These are phyloP conservation scores for Mareca strepera DNA, from an alignment of 2,797 vertebrate genomes.

Conservation along the genomic window DNA sequence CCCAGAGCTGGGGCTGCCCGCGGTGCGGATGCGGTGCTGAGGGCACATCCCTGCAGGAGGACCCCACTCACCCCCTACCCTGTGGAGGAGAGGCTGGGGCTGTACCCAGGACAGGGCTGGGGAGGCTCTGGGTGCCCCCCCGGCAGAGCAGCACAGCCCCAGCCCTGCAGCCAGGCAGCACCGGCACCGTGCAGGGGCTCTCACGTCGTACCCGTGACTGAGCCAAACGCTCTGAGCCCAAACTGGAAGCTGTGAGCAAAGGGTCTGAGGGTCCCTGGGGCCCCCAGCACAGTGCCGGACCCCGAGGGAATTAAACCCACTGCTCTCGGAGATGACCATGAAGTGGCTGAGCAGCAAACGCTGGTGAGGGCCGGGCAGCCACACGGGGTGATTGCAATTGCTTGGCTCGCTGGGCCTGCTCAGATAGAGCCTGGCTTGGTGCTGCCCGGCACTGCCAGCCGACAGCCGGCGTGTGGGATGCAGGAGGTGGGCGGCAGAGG, in stretches of 20 bases:
- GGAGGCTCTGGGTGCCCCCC: not conserved
- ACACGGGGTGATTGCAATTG: rapidly evolving
- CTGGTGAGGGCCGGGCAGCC: not conserved
- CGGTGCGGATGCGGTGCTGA: not conserved
- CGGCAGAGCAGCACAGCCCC: rapidly evolving
- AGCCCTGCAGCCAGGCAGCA: not conserved
- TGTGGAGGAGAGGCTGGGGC: rapidly evolving
- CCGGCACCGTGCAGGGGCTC: rapidly evolving
- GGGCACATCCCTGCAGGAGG: not conserved
- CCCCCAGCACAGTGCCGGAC: rapidly evolving
- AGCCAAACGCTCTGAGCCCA: rapidly evolving
- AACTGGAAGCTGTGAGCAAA: rapidly evolving
- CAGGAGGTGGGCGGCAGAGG: rapidly evolving
- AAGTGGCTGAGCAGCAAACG: rapidly evolving
- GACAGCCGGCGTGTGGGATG: rapidly evolving
- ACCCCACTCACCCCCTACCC: not conserved
- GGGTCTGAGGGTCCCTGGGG: rapidly evolving
- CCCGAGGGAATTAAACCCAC: not conserved
- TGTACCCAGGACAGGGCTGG: not conserved
- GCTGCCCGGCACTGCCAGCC: rapidly evolving
- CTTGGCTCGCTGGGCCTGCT: not conserved
- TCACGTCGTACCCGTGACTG: rapidly evolving
- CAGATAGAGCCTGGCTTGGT: rapidly evolving
- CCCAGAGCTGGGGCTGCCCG: not conserved
- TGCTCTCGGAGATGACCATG: rapidly evolving